Evolutionary conservation across 2,113 vertebrate genomes (phyloP).

Genomic region (Spilogale gracilis): DNA sequence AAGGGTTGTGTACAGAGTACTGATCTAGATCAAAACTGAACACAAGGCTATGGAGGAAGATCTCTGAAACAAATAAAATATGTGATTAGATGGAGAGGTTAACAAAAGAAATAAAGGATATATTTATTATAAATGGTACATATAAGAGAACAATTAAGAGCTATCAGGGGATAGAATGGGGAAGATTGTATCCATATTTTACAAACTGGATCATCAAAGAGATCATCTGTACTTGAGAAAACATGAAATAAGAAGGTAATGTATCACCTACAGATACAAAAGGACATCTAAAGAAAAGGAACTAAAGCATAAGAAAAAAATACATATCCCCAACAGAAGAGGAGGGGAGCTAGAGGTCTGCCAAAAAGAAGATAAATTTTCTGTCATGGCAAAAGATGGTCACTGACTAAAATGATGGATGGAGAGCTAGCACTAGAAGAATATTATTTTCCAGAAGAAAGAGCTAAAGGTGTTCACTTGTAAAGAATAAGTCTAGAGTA

Average conservation of each 20-base stretch:
- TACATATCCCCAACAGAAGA: neutral
- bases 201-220: neutral
- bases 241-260: neutral
- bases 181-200: neutral
- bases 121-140: neutral
- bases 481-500: neutral
- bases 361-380: neutral
- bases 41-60: neutral
- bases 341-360: neutral
- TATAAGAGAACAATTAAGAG: neutral
- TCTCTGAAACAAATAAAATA: neutral
- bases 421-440: neutral
- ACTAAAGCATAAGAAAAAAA: neutral
- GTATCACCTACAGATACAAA: neutral
- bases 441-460: slow-evolving; percentile 30
- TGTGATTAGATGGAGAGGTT: neutral
- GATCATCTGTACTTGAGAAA: neutral
- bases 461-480: neutral
- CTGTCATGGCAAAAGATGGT: neutral
- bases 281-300: neutral
- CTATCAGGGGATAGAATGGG: neutral
- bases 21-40: neutral
- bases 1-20: neutral
- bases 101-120: neutral
- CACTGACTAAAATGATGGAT: neutral